phyloP scores from a whole-genome alignment of 23 tunicate species.

The Ascidia mentula region DNA sequence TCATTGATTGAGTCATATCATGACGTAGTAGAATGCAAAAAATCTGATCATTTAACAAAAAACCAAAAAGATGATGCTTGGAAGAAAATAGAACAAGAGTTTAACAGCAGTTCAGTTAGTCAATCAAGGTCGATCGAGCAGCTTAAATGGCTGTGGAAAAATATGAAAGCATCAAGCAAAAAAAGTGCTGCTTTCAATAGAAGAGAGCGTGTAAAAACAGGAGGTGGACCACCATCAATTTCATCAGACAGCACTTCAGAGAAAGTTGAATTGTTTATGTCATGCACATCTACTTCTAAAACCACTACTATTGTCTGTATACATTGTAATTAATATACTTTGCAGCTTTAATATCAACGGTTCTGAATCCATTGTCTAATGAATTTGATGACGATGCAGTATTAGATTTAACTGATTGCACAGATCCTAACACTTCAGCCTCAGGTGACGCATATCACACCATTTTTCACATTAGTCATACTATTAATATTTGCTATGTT shows the following conservation, averaged over 20 bases:
- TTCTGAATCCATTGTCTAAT: not conserved
- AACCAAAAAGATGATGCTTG: not conserved
- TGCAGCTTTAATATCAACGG: not conserved
- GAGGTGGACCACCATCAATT: not conserved
- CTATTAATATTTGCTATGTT: not conserved
- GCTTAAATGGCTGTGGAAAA: too few species aligned
- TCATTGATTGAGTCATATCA: too few species aligned
- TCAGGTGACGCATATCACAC: too few species aligned
- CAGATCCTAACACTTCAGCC: not conserved
- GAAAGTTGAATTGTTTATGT: not conserved
- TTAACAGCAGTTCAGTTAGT: not conserved
- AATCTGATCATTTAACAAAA: not conserved
- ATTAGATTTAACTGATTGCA: not conserved
- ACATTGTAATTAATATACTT: not conserved
- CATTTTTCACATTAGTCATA: not conserved
- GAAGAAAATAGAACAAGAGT: not conserved
- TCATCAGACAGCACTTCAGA: not conserved
- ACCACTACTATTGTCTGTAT: not conserved
- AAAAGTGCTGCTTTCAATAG: not conserved
- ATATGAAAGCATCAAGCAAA: not conserved
- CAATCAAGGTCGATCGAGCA: not conserved
- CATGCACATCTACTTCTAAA: not conserved
- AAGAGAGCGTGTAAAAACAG: not conserved
- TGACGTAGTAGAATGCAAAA: not conserved
- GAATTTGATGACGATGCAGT: not conserved